Conservation (phyloP, 2,888 invertebrate species). For the Andrena flavipes region DNA sequence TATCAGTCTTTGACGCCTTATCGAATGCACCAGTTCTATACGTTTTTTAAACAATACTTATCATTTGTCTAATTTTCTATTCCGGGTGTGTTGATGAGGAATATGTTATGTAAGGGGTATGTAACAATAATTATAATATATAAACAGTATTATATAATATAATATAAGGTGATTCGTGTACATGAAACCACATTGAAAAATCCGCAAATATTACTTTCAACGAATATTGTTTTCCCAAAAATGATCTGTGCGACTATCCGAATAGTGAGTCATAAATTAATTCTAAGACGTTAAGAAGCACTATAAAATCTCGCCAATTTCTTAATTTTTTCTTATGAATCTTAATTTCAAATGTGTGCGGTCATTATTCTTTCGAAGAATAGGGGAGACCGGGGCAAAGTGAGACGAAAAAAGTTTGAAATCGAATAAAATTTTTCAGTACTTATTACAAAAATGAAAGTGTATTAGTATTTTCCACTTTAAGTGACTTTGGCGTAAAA, state of each 20-base stretch:
- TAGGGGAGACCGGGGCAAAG: no score
- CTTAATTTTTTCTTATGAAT: no score
- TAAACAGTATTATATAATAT: not conserved
- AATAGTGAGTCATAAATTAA: no score
- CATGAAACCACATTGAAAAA: no score
- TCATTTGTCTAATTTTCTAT: not conserved
- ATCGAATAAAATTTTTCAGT: no score
- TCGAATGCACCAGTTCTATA: not conserved
- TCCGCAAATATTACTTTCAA: not conserved
- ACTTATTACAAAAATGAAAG: not conserved
- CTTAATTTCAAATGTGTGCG: no score
- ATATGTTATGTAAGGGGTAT: slow-evolving; percentile 20
- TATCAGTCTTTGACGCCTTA: not conserved
- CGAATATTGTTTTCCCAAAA: not conserved
- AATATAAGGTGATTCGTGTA: not conserved
- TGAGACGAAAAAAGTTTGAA: no score
- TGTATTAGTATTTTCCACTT: not conserved
- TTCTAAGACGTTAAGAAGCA: no score
- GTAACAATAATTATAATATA: slow-evolving; percentile 5
- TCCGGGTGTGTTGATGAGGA: not conserved
- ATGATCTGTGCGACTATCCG: no score
- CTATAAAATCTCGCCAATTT: no score
- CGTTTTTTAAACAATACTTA: not conserved
- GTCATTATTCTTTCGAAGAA: no score
- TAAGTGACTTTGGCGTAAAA: no score